Percentiles rank a stretch among this genome's conserved stretches.
phyloP scores from a whole-genome alignment of 2,797 vertebrate genomes.

The Vultur gryphus region DNA sequence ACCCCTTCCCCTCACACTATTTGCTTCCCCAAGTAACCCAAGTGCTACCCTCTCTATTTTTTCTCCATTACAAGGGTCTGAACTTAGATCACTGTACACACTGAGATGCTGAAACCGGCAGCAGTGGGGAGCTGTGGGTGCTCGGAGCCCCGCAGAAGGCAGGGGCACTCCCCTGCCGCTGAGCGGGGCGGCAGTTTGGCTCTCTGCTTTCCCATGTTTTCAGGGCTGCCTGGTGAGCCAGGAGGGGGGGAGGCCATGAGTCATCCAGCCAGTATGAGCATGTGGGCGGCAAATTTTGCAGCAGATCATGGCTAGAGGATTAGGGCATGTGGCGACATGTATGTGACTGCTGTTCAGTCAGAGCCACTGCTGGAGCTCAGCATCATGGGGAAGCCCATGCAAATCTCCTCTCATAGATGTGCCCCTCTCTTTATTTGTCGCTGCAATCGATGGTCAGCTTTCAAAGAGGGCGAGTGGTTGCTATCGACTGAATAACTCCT shows the following conservation, averaged over 20 bases:
- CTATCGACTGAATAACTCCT: not conserved
- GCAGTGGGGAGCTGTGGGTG: not conserved
- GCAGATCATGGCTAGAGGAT: not conserved
- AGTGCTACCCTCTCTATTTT: not conserved
- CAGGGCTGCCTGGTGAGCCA: not conserved
- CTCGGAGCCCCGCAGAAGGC: not conserved
- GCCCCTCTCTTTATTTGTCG: not conserved
- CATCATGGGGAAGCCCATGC: not conserved
- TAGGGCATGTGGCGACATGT: not conserved
- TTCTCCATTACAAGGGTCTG: not conserved
- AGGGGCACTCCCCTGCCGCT: not conserved
- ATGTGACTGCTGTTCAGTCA: not conserved
- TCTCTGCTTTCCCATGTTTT: not conserved
- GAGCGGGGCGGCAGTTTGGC: not conserved
- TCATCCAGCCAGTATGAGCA: not conserved
- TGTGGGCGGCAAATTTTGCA: not conserved
- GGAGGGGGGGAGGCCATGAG: not conserved
- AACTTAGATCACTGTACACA: not conserved
- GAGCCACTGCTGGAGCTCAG: not conserved
- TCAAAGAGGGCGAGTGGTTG: not conserved
- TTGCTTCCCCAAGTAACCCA: not conserved
- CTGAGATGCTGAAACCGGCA: fast-evolving
- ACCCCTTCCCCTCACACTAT: not conserved
- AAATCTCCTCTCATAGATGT: not conserved
- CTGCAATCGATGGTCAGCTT: not conserved